These are phyloP conservation scores for Trichoplusia ni DNA, from an alignment of 1,140 invertebrate species.

Conservation along the genomic window DNA sequence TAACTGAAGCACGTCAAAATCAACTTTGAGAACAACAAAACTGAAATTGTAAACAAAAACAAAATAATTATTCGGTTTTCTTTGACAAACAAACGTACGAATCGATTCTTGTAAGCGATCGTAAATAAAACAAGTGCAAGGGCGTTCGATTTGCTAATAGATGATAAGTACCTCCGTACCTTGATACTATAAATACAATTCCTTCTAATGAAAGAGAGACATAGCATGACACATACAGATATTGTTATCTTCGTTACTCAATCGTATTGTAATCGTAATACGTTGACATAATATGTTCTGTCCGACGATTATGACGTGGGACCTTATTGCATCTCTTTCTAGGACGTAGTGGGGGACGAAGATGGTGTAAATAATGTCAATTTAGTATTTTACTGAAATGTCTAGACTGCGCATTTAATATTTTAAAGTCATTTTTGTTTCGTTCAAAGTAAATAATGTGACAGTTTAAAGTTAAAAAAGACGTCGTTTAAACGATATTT, in stretches of 20 bases:
- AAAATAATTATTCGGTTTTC: not conserved
- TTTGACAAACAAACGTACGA: slow-evolving; percentile 14
- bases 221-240: no score
- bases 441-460: not conserved
- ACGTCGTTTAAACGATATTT: no score
- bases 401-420: slow-evolving; percentile 3
- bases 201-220: no score
- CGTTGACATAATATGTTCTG: no score
- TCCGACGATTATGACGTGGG: slow-evolving; percentile 1
- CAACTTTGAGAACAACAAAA: not conserved
- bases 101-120: slow-evolving; percentile 3
- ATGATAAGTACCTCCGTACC: slow-evolving; percentile 23
- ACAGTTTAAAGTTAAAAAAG: no score
- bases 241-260: no score
- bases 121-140: slow-evolving; percentile 37
- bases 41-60: slow-evolving; percentile 12
- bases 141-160: slow-evolving; percentile 31
- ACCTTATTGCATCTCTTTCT: slow-evolving; percentile 11
- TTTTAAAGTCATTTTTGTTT: no score
- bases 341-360: slow-evolving; percentile 12
- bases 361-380: not conserved
- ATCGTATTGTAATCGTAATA: no score
- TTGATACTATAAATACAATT: no score
- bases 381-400: not conserved
- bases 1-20: no score